Base-by-base conservation (phyloP, 2,113 vertebrate genomes). In the Dinomys branickii region DNA sequence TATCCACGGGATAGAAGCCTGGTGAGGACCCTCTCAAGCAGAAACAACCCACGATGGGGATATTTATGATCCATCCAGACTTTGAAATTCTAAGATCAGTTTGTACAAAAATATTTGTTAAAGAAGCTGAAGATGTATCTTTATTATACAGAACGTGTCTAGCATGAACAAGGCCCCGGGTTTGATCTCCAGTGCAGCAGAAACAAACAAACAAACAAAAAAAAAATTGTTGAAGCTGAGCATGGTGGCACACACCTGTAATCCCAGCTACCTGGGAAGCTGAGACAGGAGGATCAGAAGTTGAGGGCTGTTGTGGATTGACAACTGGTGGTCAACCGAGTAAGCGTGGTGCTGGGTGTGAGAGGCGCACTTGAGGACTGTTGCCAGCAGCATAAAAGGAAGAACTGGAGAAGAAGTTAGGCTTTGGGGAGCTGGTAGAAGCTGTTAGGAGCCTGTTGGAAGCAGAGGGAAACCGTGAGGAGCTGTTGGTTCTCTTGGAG, bases 41-140 rank as follows among this genome's bases (percentile, higher is more conserved):
- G 67, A 16, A 38, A 94, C 50, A 84, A n/a, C 33, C 38, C 52
- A 38, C 52, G 44, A 47, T 69, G 52, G 80, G 47, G 50, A 33
- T 11, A 19, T n/a, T 65, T 82, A 35, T 56, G 91, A 88, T 91
- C 83, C 54, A 16, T 73, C n/a, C 56, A 67, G 47, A 89, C 56
- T 91, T 52, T 67, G 85, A 95, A 92, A 92, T 69, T 52, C 82
- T 88, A 54, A 90, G 82, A 94, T 96, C 7, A 88, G 65, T 59
- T 71, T 78, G n/a, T 50, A 75, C 12, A 94, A 86, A 87, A 85
- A 22, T 90, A 83, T 61, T 85, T 77, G 16, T 88, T 67, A 47
- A 65, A 78, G 50, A 35, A 50, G 50, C 50, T 80, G 33, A 54
- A 17, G 44, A 28, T 75, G 71, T 75, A 28, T 44, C 22, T 78